These are phyloP conservation scores for Bruchidius siliquastri DNA, from an alignment of 2,888 invertebrate species.

Conservation along the genomic window DNA sequence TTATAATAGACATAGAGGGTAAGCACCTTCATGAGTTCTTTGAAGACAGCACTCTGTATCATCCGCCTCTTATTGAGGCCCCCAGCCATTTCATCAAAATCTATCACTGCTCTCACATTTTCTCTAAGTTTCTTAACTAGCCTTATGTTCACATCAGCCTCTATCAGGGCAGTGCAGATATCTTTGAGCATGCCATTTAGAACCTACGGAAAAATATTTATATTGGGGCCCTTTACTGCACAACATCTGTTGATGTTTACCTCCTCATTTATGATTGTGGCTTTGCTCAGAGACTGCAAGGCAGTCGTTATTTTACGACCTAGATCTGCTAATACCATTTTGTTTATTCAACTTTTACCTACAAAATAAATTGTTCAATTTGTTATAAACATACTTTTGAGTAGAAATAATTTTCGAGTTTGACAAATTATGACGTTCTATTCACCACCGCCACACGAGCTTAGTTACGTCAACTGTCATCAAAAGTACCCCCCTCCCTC, in stretches of 20 bases:
- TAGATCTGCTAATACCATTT: slow-evolving; percentile 99
- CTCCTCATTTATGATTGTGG: slow-evolving; percentile 97
- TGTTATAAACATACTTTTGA: not conserved
- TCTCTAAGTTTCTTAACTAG: slow-evolving; percentile 93
- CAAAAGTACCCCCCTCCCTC: too few species aligned
- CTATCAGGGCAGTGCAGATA: slow-evolving; percentile 93
- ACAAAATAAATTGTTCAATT: not conserved
- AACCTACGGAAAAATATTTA: slow-evolving; percentile 58
- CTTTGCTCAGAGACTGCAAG: slow-evolving; percentile 93
- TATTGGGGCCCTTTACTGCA: not conserved
- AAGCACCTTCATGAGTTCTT: slow-evolving; percentile 89
- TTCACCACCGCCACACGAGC: not conserved
- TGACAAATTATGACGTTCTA: not conserved
- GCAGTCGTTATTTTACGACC: slow-evolving; percentile 99
- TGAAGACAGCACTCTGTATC: slow-evolving; percentile 98
- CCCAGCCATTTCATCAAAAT: slow-evolving; percentile 99
- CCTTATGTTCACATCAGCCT: slow-evolving; percentile 95
- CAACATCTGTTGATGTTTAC: slow-evolving; percentile 51
- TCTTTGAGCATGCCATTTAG: slow-evolving; percentile 99
- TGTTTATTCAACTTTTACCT: slow-evolving; percentile 30
- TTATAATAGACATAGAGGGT: not conserved
- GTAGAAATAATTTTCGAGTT: not conserved
- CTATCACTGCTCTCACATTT: slow-evolving; percentile 95
- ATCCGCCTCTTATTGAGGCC: slow-evolving; percentile 96
- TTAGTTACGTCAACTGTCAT: not conserved